Evolutionary conservation across 2,797 vertebrate species (phyloP).

Genomic region (Melanotaenia nigrans): DNA sequence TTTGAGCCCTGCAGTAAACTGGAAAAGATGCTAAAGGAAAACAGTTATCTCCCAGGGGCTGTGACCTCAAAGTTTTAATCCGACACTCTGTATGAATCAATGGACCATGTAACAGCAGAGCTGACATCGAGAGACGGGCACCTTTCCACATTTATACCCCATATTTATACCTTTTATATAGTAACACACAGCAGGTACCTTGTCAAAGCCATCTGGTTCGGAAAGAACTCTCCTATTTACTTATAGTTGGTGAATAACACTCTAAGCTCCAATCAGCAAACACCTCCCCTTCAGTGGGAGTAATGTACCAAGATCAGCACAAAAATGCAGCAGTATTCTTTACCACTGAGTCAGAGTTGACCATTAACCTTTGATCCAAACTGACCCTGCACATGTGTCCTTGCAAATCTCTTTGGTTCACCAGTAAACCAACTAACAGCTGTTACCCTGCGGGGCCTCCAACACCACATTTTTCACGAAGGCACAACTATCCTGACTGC

Average conservation of each 20-base stretch:
- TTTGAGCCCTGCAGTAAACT: constrained; percentile 48
- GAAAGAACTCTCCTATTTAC: constrained; percentile 62
- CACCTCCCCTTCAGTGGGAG: constrained; percentile 42
- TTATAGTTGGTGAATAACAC: constrained; percentile 58
- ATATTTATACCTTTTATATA: constrained; percentile 42
- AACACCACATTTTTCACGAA: constrained; percentile 69
- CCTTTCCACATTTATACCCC: constrained; percentile 48
- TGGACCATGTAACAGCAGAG: constrained; percentile 51
- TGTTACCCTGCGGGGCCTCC: constrained; percentile 68
- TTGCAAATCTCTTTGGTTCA: constrained; percentile 52
- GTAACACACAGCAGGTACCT: constrained; percentile 42
- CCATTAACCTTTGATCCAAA: constrained; percentile 71
- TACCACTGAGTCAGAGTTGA: constrained; percentile 61
- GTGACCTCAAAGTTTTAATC: constrained; percentile 61
- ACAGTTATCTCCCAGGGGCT: constrained; percentile 39
- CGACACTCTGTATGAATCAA: constrained; percentile 52
- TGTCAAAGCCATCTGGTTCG: constrained; percentile 53
- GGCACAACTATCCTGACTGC: constrained; percentile 55
- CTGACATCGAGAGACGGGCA: constrained; percentile 41
- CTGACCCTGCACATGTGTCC: constrained; percentile 58
- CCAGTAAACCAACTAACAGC: constrained; percentile 67
- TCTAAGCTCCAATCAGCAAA: constrained; percentile 69
- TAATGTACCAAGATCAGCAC: constrained; percentile 63
- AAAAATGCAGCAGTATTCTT: constrained; percentile 54
- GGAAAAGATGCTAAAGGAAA: constrained; percentile 61